These are phyloP conservation scores for Phaetusa simplex DNA, from an alignment of 2,113 vertebrate genomes.

Conservation along the genomic window DNA sequence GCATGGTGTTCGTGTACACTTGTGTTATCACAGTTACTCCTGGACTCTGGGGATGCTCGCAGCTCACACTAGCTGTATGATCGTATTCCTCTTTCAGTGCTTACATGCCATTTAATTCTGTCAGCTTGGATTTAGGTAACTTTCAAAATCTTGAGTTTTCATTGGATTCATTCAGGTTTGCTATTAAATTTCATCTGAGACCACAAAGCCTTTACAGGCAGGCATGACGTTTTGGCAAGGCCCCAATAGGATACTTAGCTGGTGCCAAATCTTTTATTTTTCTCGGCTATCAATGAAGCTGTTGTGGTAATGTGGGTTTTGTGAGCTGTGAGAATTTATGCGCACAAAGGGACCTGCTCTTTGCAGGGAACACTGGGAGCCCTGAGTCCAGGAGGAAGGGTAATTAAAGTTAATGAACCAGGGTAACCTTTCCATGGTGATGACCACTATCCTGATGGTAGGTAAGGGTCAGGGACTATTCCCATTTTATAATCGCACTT, in stretches of 20 bases:
- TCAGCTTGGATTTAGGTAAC: constrained; percentile 35
- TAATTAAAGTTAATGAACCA: constrained; percentile 84
- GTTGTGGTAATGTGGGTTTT: constrained; percentile 82
- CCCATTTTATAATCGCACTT: not conserved
- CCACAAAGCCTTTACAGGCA: constrained; percentile 63
- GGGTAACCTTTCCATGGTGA: constrained; percentile 77
- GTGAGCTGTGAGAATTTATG: constrained; percentile 83
- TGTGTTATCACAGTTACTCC: not conserved
- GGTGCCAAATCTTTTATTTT: constrained; percentile 79
- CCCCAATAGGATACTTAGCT: constrained; percentile 69
- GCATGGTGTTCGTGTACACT: not conserved
- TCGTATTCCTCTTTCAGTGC: not conserved
- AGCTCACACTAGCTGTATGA: not conserved
- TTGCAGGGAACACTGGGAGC: constrained; percentile 79
- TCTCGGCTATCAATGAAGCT: constrained; percentile 80
- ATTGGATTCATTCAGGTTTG: constrained; percentile 64
- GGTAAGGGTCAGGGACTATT: constrained; percentile 71
- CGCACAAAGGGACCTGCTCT: constrained; percentile 80
- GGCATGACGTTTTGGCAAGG: constrained; percentile 74
- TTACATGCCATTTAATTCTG: constrained; percentile 13
- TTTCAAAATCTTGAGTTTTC: constrained; percentile 50
- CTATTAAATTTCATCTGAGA: constrained; percentile 66
- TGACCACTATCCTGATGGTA: constrained; percentile 70
- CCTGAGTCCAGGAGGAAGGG: constrained; percentile 76
- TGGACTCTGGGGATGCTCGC: not conserved